These are phyloP conservation scores for Eulemur albifrons DNA, from an alignment of 2,797 vertebrate species.

Conservation along the genomic window DNA sequence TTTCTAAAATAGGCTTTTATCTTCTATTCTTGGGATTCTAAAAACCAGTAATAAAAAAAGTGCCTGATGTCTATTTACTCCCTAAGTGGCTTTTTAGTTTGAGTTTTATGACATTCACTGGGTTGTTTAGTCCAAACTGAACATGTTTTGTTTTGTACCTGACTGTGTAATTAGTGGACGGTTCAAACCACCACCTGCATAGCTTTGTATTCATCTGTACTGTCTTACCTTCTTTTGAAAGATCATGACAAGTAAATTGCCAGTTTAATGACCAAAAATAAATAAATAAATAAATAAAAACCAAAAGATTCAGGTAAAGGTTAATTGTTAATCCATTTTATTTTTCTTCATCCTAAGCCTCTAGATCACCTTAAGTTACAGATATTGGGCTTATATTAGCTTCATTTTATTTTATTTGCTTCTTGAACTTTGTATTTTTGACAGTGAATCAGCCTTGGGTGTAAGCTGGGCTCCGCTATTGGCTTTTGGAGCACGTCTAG, in stretches of 20 bases:
- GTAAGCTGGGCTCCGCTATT: neutral
- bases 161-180: neutral
- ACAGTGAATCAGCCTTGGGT: neutral
- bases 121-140: neutral
- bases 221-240: constrained; percentile 11
- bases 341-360: neutral
- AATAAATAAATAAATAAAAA: neutral
- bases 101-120: neutral
- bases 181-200: neutral
- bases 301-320: neutral
- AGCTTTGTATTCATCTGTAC: neutral
- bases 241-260: constrained; percentile 24
- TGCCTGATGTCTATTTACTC: neutral
- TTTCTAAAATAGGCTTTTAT: constrained; percentile 23
- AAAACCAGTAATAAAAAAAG: neutral
- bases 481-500: constrained; percentile 41
- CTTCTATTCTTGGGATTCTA: neutral
- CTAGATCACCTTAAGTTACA: neutral
- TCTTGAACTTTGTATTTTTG: constrained; percentile 28
- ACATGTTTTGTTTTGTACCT: neutral
- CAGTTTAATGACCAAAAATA: neutral
- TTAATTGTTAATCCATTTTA: constrained; percentile 7
- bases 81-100: neutral
- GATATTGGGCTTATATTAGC: neutral
- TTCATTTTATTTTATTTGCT: constrained; percentile 17